Evolutionary conservation across 1,140 invertebrate genomes (phyloP).

Genomic region (Palaemon carinicauda): DNA sequence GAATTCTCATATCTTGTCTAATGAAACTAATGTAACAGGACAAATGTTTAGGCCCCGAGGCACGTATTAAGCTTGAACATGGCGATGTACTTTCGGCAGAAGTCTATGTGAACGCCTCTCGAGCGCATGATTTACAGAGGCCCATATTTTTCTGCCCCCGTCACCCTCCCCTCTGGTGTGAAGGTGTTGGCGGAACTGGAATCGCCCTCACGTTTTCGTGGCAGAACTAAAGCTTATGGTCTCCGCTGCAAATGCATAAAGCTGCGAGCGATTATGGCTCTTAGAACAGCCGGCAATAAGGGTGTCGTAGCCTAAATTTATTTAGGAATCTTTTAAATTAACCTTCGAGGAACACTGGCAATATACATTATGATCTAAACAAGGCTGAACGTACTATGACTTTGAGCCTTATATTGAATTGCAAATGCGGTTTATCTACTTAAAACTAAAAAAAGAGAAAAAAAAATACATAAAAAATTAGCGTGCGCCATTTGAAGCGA

Average conservation of each 20-base stretch:
- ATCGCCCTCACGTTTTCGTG: background rate
- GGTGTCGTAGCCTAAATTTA: background rate
- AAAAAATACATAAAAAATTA: too few species aligned
- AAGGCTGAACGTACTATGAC: background rate
- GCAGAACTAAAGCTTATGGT: constrained; percentile 6
- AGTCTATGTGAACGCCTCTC: too few species aligned
- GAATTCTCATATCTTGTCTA: too few species aligned
- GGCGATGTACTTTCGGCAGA: too few species aligned
- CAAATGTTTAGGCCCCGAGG: too few species aligned
- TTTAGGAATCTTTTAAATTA: background rate
- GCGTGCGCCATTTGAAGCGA: too few species aligned
- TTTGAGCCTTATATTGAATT: background rate
- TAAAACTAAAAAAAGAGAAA: too few species aligned
- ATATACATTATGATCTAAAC: too few species aligned
- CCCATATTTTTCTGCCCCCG: background rate
- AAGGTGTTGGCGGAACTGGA: background rate
- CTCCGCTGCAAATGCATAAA: background rate
- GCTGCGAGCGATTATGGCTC: background rate
- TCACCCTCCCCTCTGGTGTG: background rate
- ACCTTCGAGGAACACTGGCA: background rate
- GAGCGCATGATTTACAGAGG: background rate
- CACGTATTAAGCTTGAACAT: too few species aligned
- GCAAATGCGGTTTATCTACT: too few species aligned
- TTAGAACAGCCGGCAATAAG: background rate
- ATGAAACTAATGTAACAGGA: too few species aligned